These are phyloP conservation scores for Siphamia tubifer DNA, from an alignment of 2,113 vertebrate species.

Conservation along the genomic window DNA sequence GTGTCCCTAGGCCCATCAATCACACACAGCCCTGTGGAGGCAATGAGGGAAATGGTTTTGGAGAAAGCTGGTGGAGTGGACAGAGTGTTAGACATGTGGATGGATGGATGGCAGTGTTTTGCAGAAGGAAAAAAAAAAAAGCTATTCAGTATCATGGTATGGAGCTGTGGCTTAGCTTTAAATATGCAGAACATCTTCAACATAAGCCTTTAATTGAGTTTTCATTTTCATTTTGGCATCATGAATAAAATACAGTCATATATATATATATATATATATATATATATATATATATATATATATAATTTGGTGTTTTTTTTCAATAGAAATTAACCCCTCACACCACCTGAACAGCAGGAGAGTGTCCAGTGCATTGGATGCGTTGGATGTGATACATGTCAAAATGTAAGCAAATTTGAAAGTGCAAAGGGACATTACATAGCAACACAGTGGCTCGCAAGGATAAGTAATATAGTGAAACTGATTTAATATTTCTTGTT, in stretches of 20 bases:
- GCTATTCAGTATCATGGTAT: neutral
- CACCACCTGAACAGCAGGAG: neutral
- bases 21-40: conserved; percentile 47
- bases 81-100: conserved; percentile 35
- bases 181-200: conserved; percentile 2
- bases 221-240: conserved; percentile 24
- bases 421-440: neutral
- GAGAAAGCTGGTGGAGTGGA: conserved; percentile 42
- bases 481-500: conserved; percentile 18
- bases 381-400: conserved; percentile 8
- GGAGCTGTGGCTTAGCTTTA: neutral
- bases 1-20: conserved; percentile 75
- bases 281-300: neutral
- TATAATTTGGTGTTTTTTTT: too few species aligned
- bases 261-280: neutral
- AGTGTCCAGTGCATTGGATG: too few species aligned
- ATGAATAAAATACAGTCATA: conserved; percentile 19
- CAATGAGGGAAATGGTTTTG: conserved; percentile 64
- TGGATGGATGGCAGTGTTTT: conserved; percentile 45
- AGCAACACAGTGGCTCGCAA: neutral
- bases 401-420: neutral
- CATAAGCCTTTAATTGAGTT: conserved; percentile 39
- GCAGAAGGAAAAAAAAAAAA: neutral
- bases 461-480: neutral
- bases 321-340: neutral